Evolutionary conservation across 2,888 invertebrate genomes (phyloP).

Genomic region (Tachystola acroxantha): DNA sequence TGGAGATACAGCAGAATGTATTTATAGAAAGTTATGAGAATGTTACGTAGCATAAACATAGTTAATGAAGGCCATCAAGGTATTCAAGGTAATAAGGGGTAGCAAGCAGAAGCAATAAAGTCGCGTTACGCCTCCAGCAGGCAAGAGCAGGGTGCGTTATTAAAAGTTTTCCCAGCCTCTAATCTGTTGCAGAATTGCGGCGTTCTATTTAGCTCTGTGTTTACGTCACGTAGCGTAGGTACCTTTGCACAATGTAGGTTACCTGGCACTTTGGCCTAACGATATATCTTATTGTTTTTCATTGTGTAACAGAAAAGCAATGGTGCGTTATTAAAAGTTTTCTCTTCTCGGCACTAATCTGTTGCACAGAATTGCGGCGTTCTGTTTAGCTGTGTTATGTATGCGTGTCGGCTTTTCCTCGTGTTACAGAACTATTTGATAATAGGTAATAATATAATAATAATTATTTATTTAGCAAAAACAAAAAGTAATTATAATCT

Average conservation of each 20-base stretch:
- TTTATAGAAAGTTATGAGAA: slow-evolving; percentile 4
- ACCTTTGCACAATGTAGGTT: background rate
- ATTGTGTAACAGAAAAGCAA: too few relatives aligned
- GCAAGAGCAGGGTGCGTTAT: slow-evolving; percentile 19
- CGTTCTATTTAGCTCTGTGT: background rate
- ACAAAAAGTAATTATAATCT: too few relatives aligned
- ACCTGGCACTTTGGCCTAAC: too few relatives aligned
- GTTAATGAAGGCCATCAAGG: slow-evolving; percentile 6
- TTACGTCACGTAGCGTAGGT: background rate
- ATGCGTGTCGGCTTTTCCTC: too few relatives aligned
- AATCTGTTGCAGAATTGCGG: slow-evolving; percentile 4
- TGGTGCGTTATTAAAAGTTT: too few relatives aligned
- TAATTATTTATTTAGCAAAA: too few relatives aligned
- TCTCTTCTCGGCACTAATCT: too few relatives aligned
- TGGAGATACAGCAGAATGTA: background rate
- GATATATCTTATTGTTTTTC: too few relatives aligned
- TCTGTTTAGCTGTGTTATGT: too few relatives aligned
- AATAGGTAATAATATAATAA: too few relatives aligned
- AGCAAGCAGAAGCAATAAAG: slow-evolving; percentile 11
- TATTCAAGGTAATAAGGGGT: slow-evolving; percentile 11
- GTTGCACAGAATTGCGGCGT: too few relatives aligned
- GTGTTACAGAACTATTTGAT: too few relatives aligned
- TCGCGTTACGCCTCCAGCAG: slow-evolving; percentile 3
- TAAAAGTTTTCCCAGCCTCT: slow-evolving; percentile 18
- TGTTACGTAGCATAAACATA: slow-evolving; percentile 4